phyloP scores from a whole-genome alignment of 2,888 invertebrate species.

The Temnothorax unifasciatus region DNA sequence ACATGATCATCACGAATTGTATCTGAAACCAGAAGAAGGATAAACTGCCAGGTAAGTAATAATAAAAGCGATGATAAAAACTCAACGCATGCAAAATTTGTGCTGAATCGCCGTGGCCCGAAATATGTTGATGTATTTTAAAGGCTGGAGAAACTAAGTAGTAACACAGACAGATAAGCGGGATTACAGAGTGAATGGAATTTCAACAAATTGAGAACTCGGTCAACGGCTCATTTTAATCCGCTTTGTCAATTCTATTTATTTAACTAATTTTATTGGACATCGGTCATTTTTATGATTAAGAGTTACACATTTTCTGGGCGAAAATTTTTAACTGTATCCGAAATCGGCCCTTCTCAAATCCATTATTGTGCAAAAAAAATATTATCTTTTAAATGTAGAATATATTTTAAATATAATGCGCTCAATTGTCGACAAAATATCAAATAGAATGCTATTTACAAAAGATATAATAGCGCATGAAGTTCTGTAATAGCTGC shows the following conservation, averaged over 20 bases:
- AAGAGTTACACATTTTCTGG: background rate
- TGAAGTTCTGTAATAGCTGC: background rate
- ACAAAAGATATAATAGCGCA: too few relatives aligned
- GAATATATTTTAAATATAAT: too few relatives aligned
- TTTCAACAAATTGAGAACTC: slow-evolving; percentile 30
- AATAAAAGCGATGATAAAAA: background rate
- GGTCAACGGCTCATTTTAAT: slow-evolving; percentile 7
- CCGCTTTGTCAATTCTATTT: slow-evolving; percentile 4
- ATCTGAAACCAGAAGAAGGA: slow-evolving; percentile 87
- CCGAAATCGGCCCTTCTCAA: background rate
- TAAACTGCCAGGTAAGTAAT: background rate
- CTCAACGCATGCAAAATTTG: background rate
- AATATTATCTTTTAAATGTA: too few relatives aligned
- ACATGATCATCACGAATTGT: slow-evolving; percentile 97
- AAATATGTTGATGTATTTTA: slow-evolving; percentile 4
- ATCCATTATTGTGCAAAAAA: too few relatives aligned
- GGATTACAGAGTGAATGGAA: slow-evolving; percentile 11
- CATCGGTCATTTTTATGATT: background rate
- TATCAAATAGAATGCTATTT: too few relatives aligned
- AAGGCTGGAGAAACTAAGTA: background rate
- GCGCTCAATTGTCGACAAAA: too few relatives aligned
- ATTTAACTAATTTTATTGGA: slow-evolving; percentile 20
- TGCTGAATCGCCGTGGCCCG: background rate
- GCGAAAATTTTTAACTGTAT: background rate
- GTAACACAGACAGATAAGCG: background rate